phyloP scores from a whole-genome alignment of 1,140 invertebrate genomes.

The Lithobius niger region DNA sequence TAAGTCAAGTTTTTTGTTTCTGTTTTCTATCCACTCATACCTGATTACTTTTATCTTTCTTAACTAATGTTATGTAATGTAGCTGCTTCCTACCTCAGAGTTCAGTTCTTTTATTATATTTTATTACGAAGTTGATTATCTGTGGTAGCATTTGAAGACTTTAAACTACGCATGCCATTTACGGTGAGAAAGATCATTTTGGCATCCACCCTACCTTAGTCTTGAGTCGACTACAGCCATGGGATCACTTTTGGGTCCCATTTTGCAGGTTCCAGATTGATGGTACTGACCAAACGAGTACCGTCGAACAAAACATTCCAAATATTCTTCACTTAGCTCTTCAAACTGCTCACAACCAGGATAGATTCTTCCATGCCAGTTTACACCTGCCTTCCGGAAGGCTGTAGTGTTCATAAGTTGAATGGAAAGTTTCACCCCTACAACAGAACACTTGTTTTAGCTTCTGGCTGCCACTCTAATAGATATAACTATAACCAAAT shows the following conservation, averaged over 20 bases:
- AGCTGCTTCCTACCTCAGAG: too few species aligned
- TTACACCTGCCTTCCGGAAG: neutral
- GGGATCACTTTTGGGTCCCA: constrained; percentile 59
- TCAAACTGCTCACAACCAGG: neutral
- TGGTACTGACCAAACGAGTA: constrained; percentile 54
- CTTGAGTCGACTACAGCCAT: constrained; percentile 76
- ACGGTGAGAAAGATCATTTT: too few species aligned
- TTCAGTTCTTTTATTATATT: too few species aligned
- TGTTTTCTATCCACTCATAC: too few species aligned
- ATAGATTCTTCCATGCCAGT: neutral
- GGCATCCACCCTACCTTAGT: too few species aligned
- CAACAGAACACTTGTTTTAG: neutral
- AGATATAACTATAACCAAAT: neutral
- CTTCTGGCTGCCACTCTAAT: neutral
- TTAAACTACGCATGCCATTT: too few species aligned
- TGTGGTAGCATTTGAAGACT: too few species aligned
- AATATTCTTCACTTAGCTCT: neutral
- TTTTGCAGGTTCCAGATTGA: constrained; percentile 78
- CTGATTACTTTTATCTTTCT: too few species aligned
- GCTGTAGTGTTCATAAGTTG: neutral
- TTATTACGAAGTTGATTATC: too few species aligned
- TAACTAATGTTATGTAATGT: too few species aligned
- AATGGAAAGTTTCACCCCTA: neutral
- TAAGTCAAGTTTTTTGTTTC: too few species aligned
- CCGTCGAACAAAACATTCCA: neutral